These are phyloP conservation scores for Chorisops tibialis DNA, from an alignment of 2,888 invertebrate genomes.

Conservation along the genomic window DNA sequence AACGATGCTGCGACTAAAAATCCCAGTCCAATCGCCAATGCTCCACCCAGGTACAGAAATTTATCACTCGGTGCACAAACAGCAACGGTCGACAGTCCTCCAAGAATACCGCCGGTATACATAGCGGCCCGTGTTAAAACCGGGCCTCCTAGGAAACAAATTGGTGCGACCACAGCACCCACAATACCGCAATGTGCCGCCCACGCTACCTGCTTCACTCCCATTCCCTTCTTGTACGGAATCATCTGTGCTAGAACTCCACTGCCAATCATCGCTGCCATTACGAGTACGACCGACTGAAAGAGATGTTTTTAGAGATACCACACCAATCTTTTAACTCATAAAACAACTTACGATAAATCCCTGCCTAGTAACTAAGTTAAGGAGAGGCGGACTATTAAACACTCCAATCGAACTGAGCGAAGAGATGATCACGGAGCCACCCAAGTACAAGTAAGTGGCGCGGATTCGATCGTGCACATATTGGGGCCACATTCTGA, in stretches of 20 bases:
- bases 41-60: constrained; percentile 93
- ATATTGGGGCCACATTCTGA: constrained; percentile 90
- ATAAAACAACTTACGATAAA: constrained; percentile 60
- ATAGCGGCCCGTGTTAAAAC: constrained; percentile 84
- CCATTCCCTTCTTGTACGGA: constrained; percentile 78
- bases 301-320: background rate
- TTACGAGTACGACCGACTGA: constrained; percentile 68
- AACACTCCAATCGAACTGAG: constrained; percentile 78
- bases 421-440: constrained; percentile 78
- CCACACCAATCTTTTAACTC: background rate
- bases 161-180: constrained; percentile 88
- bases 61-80: constrained; percentile 96
- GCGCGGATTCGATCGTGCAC: constrained; percentile 82
- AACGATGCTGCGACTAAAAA: constrained; percentile 91
- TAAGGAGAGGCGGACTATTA: constrained; percentile 77
- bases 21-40: constrained; percentile 92
- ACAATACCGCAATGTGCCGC: constrained; percentile 78
- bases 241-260: constrained; percentile 81
- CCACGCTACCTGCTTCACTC: constrained; percentile 84
- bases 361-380: constrained; percentile 75
- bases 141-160: constrained; percentile 90
- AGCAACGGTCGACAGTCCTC: constrained; percentile 89
- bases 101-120: constrained; percentile 94
- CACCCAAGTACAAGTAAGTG: constrained; percentile 92
- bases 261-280: constrained; percentile 87